A percentile compares a stretch with the other conserved stretches of the same genome.
Conservation (phyloP, 2,888 invertebrate genomes). For the Iphiclides podalirius region DNA sequence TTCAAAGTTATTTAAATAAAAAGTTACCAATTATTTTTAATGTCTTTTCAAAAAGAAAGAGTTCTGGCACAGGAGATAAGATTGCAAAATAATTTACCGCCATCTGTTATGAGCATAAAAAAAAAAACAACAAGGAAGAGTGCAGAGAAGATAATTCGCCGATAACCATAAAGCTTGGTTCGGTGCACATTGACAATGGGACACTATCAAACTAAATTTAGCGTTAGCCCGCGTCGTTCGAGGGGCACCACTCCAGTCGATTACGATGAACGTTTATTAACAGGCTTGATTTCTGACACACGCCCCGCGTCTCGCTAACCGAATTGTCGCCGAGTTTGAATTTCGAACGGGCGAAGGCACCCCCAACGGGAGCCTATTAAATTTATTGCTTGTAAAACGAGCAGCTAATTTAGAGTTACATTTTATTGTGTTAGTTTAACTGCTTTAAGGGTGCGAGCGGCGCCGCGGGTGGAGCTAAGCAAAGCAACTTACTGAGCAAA, state of each 20-base stretch:
- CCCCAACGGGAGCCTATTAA: conserved; percentile 64
- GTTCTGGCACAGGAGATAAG: too few species aligned
- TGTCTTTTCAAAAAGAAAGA: too few species aligned
- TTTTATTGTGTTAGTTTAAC: conserved; percentile 77
- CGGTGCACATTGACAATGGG: conserved; percentile 31
- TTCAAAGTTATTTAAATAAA: too few species aligned
- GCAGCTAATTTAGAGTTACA: conserved; percentile 75
- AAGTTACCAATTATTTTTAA: too few species aligned
- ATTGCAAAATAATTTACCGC: not conserved
- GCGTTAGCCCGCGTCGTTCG: conserved; percentile 39
- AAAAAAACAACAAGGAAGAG: not conserved
- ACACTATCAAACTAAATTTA: conserved; percentile 37
- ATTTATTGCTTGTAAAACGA: conserved; percentile 79
- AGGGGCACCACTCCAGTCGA: conserved; percentile 45
- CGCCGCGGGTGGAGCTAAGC: conserved; percentile 50
- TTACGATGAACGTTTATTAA: conserved; percentile 55
- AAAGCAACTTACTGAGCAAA: conserved; percentile 28
- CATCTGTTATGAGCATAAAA: not conserved
- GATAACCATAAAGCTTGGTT: conserved; percentile 8
- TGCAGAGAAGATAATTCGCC: not conserved
- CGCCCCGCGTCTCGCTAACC: conserved; percentile 43
- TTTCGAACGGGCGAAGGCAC: conserved; percentile 54
- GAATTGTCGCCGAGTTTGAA: conserved; percentile 67
- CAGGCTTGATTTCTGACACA: conserved; percentile 52
- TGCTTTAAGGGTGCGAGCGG: conserved; percentile 56